Evolutionary conservation across 2,113 vertebrate species (phyloP).

Genomic region (Lamprotornis superbus): DNA sequence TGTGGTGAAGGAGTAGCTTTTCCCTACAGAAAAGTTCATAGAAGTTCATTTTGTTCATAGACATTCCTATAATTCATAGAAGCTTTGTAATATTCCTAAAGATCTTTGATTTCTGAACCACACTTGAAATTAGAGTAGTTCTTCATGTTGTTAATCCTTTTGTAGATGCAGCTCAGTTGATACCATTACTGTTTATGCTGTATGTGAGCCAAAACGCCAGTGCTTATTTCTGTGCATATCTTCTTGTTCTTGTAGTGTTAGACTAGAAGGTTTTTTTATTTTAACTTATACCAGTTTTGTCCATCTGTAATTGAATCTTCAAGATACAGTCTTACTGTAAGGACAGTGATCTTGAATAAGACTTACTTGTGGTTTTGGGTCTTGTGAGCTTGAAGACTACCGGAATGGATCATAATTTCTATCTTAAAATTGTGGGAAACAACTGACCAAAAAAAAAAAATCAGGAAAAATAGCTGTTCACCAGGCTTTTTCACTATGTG

Average conservation of each 20-base stretch:
- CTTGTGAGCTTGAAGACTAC: background rate
- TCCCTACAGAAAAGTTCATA: background rate
- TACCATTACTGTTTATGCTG: background rate
- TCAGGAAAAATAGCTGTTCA: background rate
- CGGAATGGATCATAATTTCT: background rate
- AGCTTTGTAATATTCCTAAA: background rate
- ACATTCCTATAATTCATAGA: accelerated
- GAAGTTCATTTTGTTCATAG: no score
- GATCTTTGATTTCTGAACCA: background rate
- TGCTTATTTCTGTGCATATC: background rate
- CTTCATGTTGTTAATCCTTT: background rate
- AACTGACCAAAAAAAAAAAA: background rate
- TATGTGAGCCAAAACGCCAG: background rate
- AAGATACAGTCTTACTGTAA: background rate
- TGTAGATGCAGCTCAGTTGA: background rate
- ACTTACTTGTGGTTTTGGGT: background rate
- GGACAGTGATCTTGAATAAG: background rate
- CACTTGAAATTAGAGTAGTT: background rate
- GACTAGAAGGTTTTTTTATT: background rate
- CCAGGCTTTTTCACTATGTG: background rate
- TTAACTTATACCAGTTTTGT: background rate
- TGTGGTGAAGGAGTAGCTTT: background rate
- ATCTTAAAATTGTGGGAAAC: background rate
- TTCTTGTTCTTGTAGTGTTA: background rate
- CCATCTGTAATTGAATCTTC: background rate